Evolutionary conservation across 2,888 invertebrate genomes (phyloP).

Genomic region (Habroteleia sp.): DNA sequence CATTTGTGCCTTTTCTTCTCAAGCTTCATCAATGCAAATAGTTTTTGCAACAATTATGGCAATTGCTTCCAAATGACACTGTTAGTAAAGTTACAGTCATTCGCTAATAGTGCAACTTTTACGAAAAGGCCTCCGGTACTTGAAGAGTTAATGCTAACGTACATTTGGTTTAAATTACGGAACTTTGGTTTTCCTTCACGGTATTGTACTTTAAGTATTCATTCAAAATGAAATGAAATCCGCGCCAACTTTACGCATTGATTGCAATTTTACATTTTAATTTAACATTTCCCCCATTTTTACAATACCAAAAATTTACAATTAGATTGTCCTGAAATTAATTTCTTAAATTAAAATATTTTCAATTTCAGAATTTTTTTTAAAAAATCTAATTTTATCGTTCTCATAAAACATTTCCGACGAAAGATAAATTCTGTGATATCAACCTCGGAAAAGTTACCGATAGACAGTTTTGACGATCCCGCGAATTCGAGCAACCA

Average conservation of each 20-base stretch:
- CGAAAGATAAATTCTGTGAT: slow-evolving; percentile 33
- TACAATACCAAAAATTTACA: too few relatives aligned
- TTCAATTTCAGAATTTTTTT: not conserved
- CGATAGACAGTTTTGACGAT: slow-evolving; percentile 28
- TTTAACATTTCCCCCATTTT: not conserved
- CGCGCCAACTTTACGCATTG: slow-evolving; percentile 2
- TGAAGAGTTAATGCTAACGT: slow-evolving; percentile 31
- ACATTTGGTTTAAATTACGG: slow-evolving; percentile 29
- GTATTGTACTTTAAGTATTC: slow-evolving; percentile 34
- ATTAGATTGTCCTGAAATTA: too few relatives aligned
- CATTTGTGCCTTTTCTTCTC: not conserved
- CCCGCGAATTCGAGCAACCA: slow-evolving; percentile 9
- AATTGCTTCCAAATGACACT: slow-evolving; percentile 7
- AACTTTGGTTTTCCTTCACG: slow-evolving; percentile 34
- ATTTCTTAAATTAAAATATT: not conserved
- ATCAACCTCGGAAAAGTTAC: slow-evolving; percentile 35
- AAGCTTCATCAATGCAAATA: not conserved
- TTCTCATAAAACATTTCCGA: slow-evolving; percentile 19
- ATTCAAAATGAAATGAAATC: slow-evolving; percentile 21
- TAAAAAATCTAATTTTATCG: not conserved
- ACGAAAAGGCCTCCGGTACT: slow-evolving; percentile 27
- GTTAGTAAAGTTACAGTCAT: slow-evolving; percentile 29
- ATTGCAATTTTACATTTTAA: not conserved
- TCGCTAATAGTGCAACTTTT: slow-evolving; percentile 26
- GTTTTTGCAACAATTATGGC: slow-evolving; percentile 6